Percentiles rank a stretch among this genome's conserved stretches.
These are phyloP conservation scores for Hexactinellida sp. DNA, from an alignment of 37 sponge, comb jelly and placozoan species.

Conservation along the genomic window DNA sequence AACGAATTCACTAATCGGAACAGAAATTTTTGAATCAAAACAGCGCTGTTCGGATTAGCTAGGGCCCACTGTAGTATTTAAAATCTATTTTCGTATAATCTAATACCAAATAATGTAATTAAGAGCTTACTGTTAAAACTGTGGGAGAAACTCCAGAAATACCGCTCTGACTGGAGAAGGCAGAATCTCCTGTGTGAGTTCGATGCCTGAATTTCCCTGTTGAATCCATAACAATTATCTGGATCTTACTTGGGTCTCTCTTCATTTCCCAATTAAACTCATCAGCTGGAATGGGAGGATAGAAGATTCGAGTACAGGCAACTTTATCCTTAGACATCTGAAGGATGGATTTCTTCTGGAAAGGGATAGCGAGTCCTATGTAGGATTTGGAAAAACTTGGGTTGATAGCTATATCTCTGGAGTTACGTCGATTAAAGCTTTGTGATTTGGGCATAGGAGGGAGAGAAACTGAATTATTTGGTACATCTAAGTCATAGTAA, in stretches of 20 bases:
- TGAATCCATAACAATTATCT: not conserved
- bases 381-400: not conserved
- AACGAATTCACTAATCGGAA: too few relatives aligned
- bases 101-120: too few relatives aligned
- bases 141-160: not conserved
- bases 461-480: not conserved
- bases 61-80: too few relatives aligned
- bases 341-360: not conserved
- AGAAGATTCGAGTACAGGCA: not conserved
- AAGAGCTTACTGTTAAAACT: not conserved
- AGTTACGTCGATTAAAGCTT: not conserved
- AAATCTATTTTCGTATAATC: too few relatives aligned
- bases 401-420: not conserved
- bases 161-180: constrained; percentile 9
- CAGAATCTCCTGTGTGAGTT: constrained; percentile 1
- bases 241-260: constrained; percentile 12
- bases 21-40: too few relatives aligned
- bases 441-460: not conserved
- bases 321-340: not conserved
- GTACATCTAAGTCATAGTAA: not conserved
- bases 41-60: too few relatives aligned
- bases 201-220: not conserved
- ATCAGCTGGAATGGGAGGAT: not conserved
- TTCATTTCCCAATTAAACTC: constrained; percentile 3
- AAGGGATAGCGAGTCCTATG: not conserved